phyloP scores from a whole-genome alignment of 1,140 invertebrate species.

The Portunus trituberculatus region DNA sequence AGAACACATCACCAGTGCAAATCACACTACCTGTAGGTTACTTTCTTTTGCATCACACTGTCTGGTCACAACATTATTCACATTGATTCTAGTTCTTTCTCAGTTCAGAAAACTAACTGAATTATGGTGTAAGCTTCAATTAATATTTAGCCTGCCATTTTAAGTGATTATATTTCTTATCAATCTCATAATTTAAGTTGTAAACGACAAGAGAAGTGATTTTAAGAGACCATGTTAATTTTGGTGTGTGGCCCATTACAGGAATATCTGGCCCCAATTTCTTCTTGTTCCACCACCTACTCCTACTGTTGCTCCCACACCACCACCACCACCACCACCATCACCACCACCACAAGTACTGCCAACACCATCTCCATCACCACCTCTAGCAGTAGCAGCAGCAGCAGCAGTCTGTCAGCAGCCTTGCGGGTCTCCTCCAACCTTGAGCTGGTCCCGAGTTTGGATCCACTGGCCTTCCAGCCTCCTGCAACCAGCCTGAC shows the following conservation, averaged over 20 bases:
- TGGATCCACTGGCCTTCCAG: conserved; percentile 17
- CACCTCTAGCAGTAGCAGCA: conserved; percentile 42
- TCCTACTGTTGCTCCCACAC: conserved; percentile 63
- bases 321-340: conserved; percentile 68
- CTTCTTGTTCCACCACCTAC: conserved; percentile 73
- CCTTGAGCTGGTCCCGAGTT: conserved; percentile 44
- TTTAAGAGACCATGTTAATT: conserved; percentile 64
- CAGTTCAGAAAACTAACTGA: background rate
- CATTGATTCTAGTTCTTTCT: background rate
- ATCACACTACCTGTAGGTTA: background rate
- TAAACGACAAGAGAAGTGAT: conserved; percentile 25
- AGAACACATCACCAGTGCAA: background rate
- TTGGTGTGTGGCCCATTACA: conserved; percentile 73
- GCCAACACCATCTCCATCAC: conserved; percentile 59
- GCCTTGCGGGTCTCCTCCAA: conserved; percentile 46
- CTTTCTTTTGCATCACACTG: background rate
- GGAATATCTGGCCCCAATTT: conserved; percentile 72
- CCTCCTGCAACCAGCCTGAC: background rate
- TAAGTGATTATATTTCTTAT: conserved; percentile 4
- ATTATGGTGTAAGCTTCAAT: conserved; percentile 8
- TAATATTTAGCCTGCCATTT: background rate
- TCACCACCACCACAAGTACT: conserved; percentile 60
- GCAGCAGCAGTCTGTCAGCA: conserved; percentile 64
- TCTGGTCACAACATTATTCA: background rate
- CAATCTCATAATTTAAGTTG: background rate